phyloP scores from a whole-genome alignment of 2,888 invertebrate genomes.

The Ametastegia equiseti region DNA sequence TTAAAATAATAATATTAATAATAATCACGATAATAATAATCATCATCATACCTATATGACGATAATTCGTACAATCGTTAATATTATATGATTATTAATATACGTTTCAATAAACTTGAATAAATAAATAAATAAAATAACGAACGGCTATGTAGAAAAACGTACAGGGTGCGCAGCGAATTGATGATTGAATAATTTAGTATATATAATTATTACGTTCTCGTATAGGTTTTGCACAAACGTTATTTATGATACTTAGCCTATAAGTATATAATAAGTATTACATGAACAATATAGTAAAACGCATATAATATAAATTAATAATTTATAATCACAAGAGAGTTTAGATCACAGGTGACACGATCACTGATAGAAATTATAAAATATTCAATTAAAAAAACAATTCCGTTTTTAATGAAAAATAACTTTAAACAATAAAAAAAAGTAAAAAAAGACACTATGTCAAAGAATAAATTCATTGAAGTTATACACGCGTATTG shows the following conservation, averaged over 20 bases:
- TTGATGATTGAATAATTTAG: conserved; percentile 34
- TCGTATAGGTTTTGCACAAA: neutral
- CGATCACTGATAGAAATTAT: neutral
- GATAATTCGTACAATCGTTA: neutral
- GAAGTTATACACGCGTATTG: neutral
- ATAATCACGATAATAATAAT: conserved; percentile 27
- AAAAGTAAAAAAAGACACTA: neutral
- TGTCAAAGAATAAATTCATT: neutral
- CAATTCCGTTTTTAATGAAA: neutral
- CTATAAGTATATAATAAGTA: neutral
- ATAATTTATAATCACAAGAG: conserved; percentile 23
- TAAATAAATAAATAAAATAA: conserved; percentile 1
- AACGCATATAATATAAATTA: too few species aligned
- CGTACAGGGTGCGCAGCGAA: conserved; percentile 20
- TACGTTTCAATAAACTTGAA: conserved; percentile 9
- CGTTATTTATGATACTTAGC: conserved; percentile 5
- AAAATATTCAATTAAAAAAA: neutral
- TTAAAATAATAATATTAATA: conserved; percentile 29
- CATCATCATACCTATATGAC: conserved; percentile 6
- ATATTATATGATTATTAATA: too few species aligned
- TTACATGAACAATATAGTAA: neutral
- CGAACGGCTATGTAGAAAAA: conserved; percentile 21
- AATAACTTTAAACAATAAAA: too few species aligned
- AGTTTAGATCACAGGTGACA: conserved; percentile 3
- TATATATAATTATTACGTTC: neutral